phyloP scores from a whole-genome alignment of 2,888 invertebrate genomes.

The Altica lythri region DNA sequence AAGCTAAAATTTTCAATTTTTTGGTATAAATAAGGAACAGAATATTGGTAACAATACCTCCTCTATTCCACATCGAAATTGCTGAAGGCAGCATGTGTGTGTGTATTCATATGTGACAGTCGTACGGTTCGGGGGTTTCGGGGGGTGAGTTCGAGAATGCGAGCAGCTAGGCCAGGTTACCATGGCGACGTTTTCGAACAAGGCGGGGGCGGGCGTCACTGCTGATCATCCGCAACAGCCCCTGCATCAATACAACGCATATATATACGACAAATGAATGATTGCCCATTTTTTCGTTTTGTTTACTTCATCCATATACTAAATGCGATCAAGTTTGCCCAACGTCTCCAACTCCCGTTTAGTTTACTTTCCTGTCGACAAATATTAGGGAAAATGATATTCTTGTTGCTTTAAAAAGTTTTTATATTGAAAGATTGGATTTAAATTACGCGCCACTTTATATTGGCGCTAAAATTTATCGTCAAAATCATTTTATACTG shows the following conservation, averaged over 20 bases:
- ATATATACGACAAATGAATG: slow-evolving; percentile 39
- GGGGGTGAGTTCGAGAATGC: slow-evolving; percentile 31
- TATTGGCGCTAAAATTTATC: no score
- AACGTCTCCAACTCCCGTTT: slow-evolving; percentile 21
- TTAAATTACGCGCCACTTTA: no score
- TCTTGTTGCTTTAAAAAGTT: no score
- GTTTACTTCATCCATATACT: slow-evolving; percentile 28
- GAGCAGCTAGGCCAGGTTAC: slow-evolving; percentile 40
- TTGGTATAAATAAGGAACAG: no score
- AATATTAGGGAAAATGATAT: no score
- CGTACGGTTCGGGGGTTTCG: slow-evolving; percentile 36
- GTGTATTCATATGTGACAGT: slow-evolving; percentile 55
- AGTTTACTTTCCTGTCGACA: slow-evolving; percentile 20
- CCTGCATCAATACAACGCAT: slow-evolving; percentile 55
- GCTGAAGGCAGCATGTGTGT: slow-evolving; percentile 40
- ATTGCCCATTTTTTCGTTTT: slow-evolving; percentile 33
- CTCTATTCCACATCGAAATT: slow-evolving; percentile 25
- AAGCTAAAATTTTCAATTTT: no score
- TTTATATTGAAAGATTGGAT: no score
- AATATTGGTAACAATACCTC: slow-evolving; percentile 5
- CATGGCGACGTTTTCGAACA: slow-evolving; percentile 52
- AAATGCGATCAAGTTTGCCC: slow-evolving; percentile 24
- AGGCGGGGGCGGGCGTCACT: slow-evolving; percentile 55
- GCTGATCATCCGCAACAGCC: slow-evolving; percentile 57
- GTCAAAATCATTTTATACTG: no score